Conservation (phyloP, 2,888 invertebrate species). For the Drosophila cracens region DNA sequence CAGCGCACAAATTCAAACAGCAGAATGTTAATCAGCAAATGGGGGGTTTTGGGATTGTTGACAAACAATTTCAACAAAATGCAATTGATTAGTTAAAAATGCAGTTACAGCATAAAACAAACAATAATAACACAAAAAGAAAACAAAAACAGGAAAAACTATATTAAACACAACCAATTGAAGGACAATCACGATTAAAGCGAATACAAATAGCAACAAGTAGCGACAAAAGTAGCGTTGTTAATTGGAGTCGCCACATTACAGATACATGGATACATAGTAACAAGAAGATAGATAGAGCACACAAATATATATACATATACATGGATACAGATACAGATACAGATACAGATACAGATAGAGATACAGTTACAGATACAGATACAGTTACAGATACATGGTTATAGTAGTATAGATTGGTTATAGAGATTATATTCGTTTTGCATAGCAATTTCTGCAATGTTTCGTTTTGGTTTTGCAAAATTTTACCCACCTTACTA, state of each 20-base stretch:
- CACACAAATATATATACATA: not conserved
- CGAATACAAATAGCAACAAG: slow-evolving; percentile 17
- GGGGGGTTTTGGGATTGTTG: not conserved
- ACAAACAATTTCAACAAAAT: not conserved
- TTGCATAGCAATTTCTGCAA: slow-evolving; percentile 61
- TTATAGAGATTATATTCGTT: slow-evolving; percentile 49
- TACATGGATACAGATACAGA: not conserved
- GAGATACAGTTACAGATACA: not conserved
- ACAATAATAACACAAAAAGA: not conserved
- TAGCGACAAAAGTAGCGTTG: slow-evolving; percentile 15
- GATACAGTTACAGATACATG: slow-evolving; percentile 30
- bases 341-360: not conserved
- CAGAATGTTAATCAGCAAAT: slow-evolving; percentile 14
- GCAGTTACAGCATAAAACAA: not conserved
- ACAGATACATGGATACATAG: slow-evolving; percentile 16
- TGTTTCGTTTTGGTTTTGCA: slow-evolving; percentile 67
- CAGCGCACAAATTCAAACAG: slow-evolving; percentile 2
- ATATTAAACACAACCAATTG: slow-evolving; percentile 10
- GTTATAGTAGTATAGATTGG: slow-evolving; percentile 35
- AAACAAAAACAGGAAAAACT: not conserved
- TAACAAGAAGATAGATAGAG: slow-evolving; percentile 4
- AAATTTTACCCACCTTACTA: slow-evolving; percentile 92
- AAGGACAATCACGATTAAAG: slow-evolving; percentile 17
- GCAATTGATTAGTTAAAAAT: slow-evolving; percentile 1
- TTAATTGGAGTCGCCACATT: slow-evolving; percentile 7